Conservation (phyloP, 2,113 vertebrate genomes). For the Asarcornis scutulata region DNA sequence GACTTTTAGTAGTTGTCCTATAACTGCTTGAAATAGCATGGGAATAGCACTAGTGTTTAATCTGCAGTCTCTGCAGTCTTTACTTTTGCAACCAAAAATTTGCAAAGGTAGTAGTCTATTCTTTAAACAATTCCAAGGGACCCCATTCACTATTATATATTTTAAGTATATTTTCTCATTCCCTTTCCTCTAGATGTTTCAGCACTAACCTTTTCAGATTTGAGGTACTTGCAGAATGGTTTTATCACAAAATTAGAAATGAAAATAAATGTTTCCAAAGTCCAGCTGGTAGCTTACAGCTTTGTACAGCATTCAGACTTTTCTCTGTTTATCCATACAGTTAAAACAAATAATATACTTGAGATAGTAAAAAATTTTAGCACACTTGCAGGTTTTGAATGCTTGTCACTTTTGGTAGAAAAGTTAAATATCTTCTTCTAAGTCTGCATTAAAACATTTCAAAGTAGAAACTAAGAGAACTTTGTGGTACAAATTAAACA, state of each 20-base stretch:
- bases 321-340: not conserved
- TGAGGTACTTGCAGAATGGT: not conserved
- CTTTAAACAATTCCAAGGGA: not conserved
- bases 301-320: not conserved
- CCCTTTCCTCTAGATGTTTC: not conserved
- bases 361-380: not conserved
- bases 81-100: not conserved
- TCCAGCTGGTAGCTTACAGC: not conserved
- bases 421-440: not conserved
- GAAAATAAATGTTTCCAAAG: not conserved
- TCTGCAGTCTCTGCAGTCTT: not conserved
- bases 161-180: not conserved
- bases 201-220: not conserved
- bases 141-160: not conserved
- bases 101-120: not conserved
- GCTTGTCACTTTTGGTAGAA: not conserved
- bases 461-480: not conserved
- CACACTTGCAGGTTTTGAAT: not conserved
- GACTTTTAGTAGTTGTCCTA: not conserved
- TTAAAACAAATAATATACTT: conserved; percentile 24
- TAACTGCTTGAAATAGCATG: not conserved
- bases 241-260: not conserved
- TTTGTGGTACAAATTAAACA: not conserved
- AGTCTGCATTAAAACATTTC: not conserved
- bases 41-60: not conserved